phyloP scores from a whole-genome alignment of 2,113 vertebrate genomes.

The sheep (Ovis aries) region DNA sequence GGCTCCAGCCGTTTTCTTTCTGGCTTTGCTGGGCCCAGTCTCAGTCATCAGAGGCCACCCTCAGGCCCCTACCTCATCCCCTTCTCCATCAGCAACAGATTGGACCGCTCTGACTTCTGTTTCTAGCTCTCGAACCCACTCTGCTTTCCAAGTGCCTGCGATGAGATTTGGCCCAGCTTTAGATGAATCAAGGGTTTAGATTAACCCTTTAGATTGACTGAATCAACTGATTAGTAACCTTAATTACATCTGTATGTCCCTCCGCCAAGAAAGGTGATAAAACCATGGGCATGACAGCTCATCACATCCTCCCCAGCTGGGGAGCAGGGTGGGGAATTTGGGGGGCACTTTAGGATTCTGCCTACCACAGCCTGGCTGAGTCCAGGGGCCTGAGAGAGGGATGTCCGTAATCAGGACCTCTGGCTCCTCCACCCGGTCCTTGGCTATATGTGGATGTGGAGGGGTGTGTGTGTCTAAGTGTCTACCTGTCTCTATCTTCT shows the following conservation, averaged over 20 bases:
- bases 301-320: not conserved
- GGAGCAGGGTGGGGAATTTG: no score
- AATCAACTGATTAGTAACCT: not conserved
- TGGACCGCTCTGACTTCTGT: not conserved
- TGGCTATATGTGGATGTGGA: fast-evolving
- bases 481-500: not conserved
- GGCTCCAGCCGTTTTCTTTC: not conserved
- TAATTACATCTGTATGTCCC: not conserved
- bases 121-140: not conserved
- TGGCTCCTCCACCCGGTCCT: fast-evolving
- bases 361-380: not conserved
- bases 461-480: no score
- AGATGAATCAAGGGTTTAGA: no score
- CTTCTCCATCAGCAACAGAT: not conserved
- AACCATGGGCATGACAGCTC: fast-evolving
- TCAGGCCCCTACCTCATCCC: fast-evolving
- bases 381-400: not conserved
- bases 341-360: not conserved
- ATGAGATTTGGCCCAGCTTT: no score
- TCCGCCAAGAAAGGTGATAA: not conserved
- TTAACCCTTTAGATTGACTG: not conserved
- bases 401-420: fast-evolving
- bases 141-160: not conserved
- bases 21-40: fast-evolving
- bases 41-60: not conserved